A percentile compares a stretch with the other conserved stretches of the same genome.
These are phyloP conservation scores for Lasius platythorax DNA, from an alignment of 2,888 invertebrate genomes.

Conservation along the genomic window DNA sequence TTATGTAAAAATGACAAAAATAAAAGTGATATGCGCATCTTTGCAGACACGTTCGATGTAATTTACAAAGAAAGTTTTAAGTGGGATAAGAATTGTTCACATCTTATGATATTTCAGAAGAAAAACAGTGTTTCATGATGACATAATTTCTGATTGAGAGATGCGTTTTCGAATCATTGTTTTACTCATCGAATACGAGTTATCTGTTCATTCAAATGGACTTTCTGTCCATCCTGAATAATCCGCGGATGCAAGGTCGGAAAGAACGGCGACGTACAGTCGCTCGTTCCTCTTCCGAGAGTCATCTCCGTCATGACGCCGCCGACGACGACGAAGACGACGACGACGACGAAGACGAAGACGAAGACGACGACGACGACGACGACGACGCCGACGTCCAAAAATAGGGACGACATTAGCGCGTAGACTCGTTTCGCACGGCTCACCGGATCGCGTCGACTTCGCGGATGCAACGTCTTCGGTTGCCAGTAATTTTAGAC, in stretches of 20 bases:
- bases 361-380: slow-evolving; percentile 37
- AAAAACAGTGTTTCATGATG: neutral
- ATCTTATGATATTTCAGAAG: neutral
- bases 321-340: slow-evolving; percentile 49
- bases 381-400: slow-evolving; percentile 68
- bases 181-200: neutral
- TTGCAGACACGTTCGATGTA: neutral
- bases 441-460: slow-evolving; percentile 69
- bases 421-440: slow-evolving; percentile 69
- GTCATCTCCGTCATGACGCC: slow-evolving; percentile 23
- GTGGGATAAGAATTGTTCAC: neutral
- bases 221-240: neutral
- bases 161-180: neutral
- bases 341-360: slow-evolving; percentile 29
- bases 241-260: slow-evolving; percentile 21
- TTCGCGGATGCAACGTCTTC: slow-evolving; percentile 72
- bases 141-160: neutral
- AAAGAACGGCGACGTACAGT: neutral
- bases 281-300: neutral
- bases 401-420: slow-evolving; percentile 74
- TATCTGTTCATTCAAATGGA: neutral
- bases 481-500: slow-evolving; percentile 78
- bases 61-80: neutral
- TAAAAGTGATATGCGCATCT: neutral
- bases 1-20: slow-evolving; percentile 1